Percentiles rank a stretch among this genome's conserved stretches.
These are phyloP conservation scores for Luperina testacea DNA, from an alignment of 2,888 invertebrate genomes.

Conservation along the genomic window DNA sequence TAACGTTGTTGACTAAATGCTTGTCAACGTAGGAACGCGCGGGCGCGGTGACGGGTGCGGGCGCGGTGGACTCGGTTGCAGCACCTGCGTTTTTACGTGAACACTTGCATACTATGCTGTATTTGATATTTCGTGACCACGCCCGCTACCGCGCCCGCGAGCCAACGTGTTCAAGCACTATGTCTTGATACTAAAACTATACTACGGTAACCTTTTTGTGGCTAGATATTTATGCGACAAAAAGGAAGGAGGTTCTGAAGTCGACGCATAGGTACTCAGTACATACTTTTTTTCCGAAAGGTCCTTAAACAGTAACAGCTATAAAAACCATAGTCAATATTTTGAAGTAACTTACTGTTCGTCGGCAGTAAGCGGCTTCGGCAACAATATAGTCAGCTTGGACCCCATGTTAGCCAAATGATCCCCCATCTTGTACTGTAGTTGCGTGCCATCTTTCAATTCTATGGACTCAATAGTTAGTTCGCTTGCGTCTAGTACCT, in stretches of 20 bases:
- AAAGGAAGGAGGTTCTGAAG: neutral
- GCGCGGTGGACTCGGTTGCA: too few relatives aligned
- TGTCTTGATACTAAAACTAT: neutral
- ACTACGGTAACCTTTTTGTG: neutral
- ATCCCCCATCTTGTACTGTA: slow-evolving; percentile 91
- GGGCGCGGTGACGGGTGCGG: too few relatives aligned
- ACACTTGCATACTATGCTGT: too few relatives aligned
- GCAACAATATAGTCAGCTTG: slow-evolving; percentile 93
- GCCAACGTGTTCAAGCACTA: too few relatives aligned
- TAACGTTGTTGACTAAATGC: neutral
- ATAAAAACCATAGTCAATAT: neutral
- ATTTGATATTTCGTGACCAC: too few relatives aligned
- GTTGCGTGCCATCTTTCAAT: slow-evolving; percentile 88
- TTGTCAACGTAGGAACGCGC: too few relatives aligned
- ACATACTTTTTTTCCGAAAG: neutral
- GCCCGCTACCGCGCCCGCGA: too few relatives aligned
- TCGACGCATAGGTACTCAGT: neutral
- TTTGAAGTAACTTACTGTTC: slow-evolving; percentile 82
- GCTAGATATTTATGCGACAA: neutral
- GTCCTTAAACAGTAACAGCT: neutral
- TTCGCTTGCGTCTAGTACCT: slow-evolving; percentile 94
- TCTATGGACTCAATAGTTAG: slow-evolving; percentile 92
- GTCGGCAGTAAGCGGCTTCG: slow-evolving; percentile 81
- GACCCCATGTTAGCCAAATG: slow-evolving; percentile 93
- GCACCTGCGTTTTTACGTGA: too few relatives aligned